Conservation (phyloP, 1,140 invertebrate species). For the Dendroctonus valens region DNA sequence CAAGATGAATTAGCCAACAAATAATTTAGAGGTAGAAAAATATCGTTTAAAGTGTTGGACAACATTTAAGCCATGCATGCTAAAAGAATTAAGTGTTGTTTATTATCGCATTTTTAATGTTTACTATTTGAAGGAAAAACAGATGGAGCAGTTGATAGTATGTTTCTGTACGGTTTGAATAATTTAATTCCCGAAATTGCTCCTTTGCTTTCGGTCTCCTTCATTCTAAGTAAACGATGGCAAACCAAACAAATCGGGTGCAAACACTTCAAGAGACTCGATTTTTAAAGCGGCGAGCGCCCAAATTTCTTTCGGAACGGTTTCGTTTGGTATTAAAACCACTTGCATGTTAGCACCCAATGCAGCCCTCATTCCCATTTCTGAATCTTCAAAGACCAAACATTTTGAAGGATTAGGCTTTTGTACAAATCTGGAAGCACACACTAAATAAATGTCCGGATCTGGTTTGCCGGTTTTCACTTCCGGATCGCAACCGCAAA, state of each 20-base stretch:
- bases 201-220: neutral
- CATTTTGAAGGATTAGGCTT: constrained; percentile 65
- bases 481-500: constrained; percentile 83
- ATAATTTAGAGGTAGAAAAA: too few relatives aligned
- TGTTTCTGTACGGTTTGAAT: too few relatives aligned
- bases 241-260: constrained; percentile 71
- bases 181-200: neutral
- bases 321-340: constrained; percentile 73
- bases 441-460: constrained; percentile 89
- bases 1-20: too few relatives aligned
- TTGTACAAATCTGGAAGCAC: constrained; percentile 75
- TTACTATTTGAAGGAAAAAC: too few relatives aligned
- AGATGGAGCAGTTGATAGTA: too few relatives aligned
- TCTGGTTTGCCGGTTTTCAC: constrained; percentile 88
- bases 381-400: constrained; percentile 85
- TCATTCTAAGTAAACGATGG: constrained; percentile 47
- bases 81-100: too few relatives aligned
- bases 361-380: constrained; percentile 76
- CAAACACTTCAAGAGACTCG: constrained; percentile 69
- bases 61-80: too few relatives aligned
- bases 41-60: too few relatives aligned
- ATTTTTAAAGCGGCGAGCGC: constrained; percentile 67
- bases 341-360: constrained; percentile 78
- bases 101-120: too few relatives aligned
- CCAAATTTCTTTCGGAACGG: constrained; percentile 57